phyloP scores from a whole-genome alignment of 2,113 vertebrate genomes.

The Eonycteris spelaea region DNA sequence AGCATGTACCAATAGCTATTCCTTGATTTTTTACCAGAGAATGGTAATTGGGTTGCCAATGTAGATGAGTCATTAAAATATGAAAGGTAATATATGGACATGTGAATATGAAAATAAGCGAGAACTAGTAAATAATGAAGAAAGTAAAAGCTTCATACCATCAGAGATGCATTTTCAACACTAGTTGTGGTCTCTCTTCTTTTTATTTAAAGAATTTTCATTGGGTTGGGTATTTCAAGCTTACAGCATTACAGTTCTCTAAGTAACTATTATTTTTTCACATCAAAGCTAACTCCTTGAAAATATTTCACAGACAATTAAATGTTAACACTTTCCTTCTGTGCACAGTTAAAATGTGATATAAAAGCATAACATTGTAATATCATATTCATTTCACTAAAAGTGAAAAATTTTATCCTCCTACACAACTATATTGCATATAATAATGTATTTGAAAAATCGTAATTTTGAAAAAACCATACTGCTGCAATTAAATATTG shows the following conservation, averaged over 20 bases:
- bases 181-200: neutral
- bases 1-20: neutral
- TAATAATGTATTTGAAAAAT: neutral
- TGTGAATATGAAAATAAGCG: neutral
- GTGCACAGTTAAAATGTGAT: conserved; percentile 48
- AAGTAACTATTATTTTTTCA: conserved; percentile 61
- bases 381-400: conserved; percentile 17
- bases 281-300: conserved; percentile 63
- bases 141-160: neutral
- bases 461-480: neutral
- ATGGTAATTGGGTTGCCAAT: neutral
- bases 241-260: conserved; percentile 48
- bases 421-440: neutral
- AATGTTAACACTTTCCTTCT: conserved; percentile 70
- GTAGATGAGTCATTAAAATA: neutral
- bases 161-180: neutral
- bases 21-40: neutral
- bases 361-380: neutral
- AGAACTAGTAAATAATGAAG: neutral
- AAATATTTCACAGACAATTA: conserved; percentile 71
- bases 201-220: conserved; percentile 6
- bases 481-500: neutral
- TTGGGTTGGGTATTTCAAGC: conserved; percentile 45
- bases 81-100: neutral
- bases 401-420: conserved; percentile 15